phyloP scores from a whole-genome alignment of 2,113 vertebrate genomes.

The Cebidichthys violaceus region DNA sequence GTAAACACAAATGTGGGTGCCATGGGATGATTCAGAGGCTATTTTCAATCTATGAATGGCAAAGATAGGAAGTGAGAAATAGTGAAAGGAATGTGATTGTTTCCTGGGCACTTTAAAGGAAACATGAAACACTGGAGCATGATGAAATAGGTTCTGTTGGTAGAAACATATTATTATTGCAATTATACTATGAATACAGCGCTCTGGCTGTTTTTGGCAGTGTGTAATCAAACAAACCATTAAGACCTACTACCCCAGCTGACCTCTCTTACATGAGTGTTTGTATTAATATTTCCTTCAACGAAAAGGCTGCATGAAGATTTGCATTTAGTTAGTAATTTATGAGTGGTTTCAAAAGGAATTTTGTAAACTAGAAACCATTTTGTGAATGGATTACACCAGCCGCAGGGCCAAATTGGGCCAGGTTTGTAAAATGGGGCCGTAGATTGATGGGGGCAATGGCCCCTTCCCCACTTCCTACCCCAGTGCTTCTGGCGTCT shows the following conservation, averaged over 20 bases:
- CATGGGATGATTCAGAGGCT: conserved; percentile 74
- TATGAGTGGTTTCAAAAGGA: conserved; percentile 6
- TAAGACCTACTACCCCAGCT: conserved; percentile 50
- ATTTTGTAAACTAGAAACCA: background rate
- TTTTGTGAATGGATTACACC: background rate
- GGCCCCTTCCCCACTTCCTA: background rate
- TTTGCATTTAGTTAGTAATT: conserved; percentile 18
- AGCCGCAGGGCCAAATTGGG: background rate
- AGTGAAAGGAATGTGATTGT: conserved; percentile 65
- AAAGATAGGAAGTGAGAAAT: conserved; percentile 67
- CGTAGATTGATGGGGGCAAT: background rate
- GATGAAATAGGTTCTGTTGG: conserved; percentile 66
- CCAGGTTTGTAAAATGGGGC: background rate
- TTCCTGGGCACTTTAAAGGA: conserved; percentile 56
- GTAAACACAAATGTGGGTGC: conserved; percentile 64
- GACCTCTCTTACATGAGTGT: conserved; percentile 48
- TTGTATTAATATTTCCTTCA: conserved; percentile 42
- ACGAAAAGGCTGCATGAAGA: conserved; percentile 29
- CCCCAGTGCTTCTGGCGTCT: background rate
- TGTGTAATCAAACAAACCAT: conserved; percentile 58
- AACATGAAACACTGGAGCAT: conserved; percentile 53
- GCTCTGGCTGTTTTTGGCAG: conserved; percentile 57
- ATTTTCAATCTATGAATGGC: conserved; percentile 74
- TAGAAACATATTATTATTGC: conserved; percentile 67
- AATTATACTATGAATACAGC: conserved; percentile 71